Evolutionary conservation across 2,113 vertebrate species (phyloP).

Genomic region (Cranoglanis bouderius): DNA sequence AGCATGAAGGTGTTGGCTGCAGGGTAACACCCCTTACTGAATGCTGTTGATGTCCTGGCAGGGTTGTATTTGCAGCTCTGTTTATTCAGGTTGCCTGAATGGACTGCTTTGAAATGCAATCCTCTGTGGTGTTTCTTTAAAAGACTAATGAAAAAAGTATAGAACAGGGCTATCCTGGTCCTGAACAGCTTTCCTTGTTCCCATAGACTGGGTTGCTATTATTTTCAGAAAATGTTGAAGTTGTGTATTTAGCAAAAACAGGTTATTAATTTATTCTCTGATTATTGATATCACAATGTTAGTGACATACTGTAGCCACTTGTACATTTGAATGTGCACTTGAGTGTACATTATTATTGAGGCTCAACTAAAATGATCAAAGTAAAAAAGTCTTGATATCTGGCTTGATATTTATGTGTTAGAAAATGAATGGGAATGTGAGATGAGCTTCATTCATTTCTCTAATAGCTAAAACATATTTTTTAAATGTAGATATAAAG

Average conservation of each 20-base stretch:
- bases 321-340: background rate
- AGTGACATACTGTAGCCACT: constrained; percentile 27
- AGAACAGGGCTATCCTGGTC: constrained; percentile 37
- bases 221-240: constrained; percentile 52
- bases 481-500: background rate
- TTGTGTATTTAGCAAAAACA: constrained; percentile 35
- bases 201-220: constrained; percentile 50
- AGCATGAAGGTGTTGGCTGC: constrained; percentile 65
- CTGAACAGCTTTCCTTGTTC: constrained; percentile 54
- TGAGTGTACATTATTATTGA: background rate
- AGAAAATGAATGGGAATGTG: background rate
- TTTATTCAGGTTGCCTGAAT: constrained; percentile 69
- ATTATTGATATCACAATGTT: constrained; percentile 47
- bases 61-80: constrained; percentile 47
- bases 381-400: background rate
- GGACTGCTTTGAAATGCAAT: constrained; percentile 68
- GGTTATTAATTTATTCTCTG: constrained; percentile 32
- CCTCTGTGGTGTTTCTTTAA: constrained; percentile 43
- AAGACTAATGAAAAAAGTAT: constrained; percentile 37
- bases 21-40: constrained; percentile 69
- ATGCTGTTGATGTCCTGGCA: constrained; percentile 62
- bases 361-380: background rate
- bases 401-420: background rate
- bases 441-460: constrained; percentile 13
- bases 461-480: background rate